A percentile compares a stretch with the other conserved stretches of the same genome.
Evolutionary conservation across 1,140 invertebrate species (phyloP).

Genomic region (Zaprionus davidi): DNA sequence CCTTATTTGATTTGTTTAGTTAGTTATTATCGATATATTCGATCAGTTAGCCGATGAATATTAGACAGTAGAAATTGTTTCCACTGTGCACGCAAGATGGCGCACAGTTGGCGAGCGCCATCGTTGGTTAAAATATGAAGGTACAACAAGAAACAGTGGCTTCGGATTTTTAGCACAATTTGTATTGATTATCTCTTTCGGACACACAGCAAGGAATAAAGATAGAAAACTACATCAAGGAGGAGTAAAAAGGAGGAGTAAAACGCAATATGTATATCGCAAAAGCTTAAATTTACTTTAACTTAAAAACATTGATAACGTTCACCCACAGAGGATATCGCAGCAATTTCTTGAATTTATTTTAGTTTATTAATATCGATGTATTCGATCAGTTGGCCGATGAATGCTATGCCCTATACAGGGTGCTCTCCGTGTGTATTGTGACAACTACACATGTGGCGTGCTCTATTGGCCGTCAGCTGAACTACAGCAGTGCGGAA

Average conservation of each 20-base stretch:
- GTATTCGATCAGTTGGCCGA: neutral
- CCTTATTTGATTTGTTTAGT: too few relatives aligned
- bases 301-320: too few relatives aligned
- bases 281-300: too few relatives aligned
- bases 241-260: too few relatives aligned
- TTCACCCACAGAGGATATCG: too few relatives aligned
- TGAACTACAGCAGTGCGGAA: neutral
- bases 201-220: too few relatives aligned
- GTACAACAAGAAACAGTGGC: neutral
- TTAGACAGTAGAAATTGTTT: neutral
- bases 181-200: slow-evolving; percentile 48
- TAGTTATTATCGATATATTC: neutral
- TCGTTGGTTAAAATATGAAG: neutral
- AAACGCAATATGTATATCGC: too few relatives aligned
- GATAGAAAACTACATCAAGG: too few relatives aligned
- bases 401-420: neutral
- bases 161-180: slow-evolving; percentile 57
- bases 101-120: slow-evolving; percentile 3
- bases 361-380: neutral
- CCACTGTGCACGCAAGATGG: neutral
- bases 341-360: neutral
- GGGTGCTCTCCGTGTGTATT: neutral
- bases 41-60: neutral
- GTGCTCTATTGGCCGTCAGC: neutral
- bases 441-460: neutral